These are phyloP conservation scores for Meliscaeva auricollis DNA, from an alignment of 2,888 invertebrate genomes.

Conservation along the genomic window DNA sequence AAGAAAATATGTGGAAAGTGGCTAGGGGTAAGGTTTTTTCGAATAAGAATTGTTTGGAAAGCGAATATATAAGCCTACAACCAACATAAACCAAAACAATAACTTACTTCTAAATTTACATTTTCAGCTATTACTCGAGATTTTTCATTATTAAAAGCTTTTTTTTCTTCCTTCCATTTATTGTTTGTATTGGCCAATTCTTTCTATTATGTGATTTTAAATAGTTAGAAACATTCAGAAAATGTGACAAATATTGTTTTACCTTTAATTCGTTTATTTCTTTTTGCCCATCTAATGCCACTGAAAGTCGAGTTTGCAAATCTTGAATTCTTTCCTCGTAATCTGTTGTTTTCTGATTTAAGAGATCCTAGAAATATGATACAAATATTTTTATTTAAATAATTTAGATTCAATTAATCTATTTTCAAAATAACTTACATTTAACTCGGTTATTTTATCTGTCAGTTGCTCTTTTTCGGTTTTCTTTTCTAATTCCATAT, in stretches of 20 bases:
- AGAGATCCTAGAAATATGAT: background rate
- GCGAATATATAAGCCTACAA: background rate
- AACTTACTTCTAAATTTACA: slow-evolving; percentile 45
- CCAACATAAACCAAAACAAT: no score
- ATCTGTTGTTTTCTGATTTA: background rate
- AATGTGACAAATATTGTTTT: no score
- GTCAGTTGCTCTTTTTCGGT: background rate
- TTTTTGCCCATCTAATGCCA: slow-evolving; percentile 1
- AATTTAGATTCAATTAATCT: no score
- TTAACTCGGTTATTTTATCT: background rate
- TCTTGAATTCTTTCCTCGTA: slow-evolving; percentile 23
- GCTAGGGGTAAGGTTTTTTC: no score
- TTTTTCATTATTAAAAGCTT: slow-evolving; percentile 27
- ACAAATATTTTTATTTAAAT: background rate
- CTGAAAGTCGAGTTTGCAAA: slow-evolving; percentile 8
- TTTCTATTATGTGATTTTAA: background rate
- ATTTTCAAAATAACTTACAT: background rate
- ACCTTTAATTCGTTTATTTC: slow-evolving; percentile 42
- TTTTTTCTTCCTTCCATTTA: background rate
- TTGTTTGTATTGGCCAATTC: slow-evolving; percentile 1
- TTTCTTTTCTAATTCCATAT: slow-evolving; percentile 1
- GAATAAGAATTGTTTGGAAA: background rate
- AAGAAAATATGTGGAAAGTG: no score
- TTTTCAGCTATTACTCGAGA: background rate
- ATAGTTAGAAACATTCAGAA: background rate